Evolutionary conservation across 2,113 vertebrate genomes (phyloP).

Genomic region (Callocephalon fimbriatum): DNA sequence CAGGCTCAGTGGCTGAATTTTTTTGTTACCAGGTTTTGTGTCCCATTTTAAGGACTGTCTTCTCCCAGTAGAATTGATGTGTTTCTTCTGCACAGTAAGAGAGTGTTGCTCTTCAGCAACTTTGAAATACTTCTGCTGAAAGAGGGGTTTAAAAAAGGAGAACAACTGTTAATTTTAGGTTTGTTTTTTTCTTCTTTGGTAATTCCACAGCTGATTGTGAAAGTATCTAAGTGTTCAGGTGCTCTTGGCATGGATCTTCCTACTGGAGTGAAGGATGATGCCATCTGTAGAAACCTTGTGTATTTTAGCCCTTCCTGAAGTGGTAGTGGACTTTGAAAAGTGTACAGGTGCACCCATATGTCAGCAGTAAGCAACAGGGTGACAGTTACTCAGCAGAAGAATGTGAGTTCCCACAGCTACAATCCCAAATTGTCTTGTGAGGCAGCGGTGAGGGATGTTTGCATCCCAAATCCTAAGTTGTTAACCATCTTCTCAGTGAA

Average conservation of each 20-base stretch:
- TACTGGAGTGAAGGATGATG: not conserved
- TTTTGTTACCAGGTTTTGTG: conserved; percentile 21
- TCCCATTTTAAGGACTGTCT: conserved; percentile 21
- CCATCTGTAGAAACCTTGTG: not conserved
- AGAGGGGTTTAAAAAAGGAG: not conserved
- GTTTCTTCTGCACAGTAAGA: conserved; percentile 34
- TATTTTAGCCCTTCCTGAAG: not conserved
- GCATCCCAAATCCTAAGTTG: not conserved
- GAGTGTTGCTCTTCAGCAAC: conserved; percentile 27
- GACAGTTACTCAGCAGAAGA: not conserved
- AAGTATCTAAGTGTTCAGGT: not conserved
- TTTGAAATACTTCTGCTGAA: conserved; percentile 28
- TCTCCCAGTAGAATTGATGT: conserved; percentile 2
- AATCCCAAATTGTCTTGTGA: not conserved
- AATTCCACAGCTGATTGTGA: not conserved
- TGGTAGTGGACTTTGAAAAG: not conserved
- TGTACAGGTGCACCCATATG: not conserved
- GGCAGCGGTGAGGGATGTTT: not conserved
- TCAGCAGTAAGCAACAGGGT: not conserved
- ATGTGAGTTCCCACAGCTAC: not conserved
- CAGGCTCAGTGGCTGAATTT: conserved; percentile 16
- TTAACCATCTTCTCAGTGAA: not conserved
- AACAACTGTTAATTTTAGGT: not conserved
- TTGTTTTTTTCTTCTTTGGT: not conserved
- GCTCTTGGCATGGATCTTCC: not conserved